phyloP scores from a whole-genome alignment of 2,888 invertebrate genomes.

The Ischnura elegans region DNA sequence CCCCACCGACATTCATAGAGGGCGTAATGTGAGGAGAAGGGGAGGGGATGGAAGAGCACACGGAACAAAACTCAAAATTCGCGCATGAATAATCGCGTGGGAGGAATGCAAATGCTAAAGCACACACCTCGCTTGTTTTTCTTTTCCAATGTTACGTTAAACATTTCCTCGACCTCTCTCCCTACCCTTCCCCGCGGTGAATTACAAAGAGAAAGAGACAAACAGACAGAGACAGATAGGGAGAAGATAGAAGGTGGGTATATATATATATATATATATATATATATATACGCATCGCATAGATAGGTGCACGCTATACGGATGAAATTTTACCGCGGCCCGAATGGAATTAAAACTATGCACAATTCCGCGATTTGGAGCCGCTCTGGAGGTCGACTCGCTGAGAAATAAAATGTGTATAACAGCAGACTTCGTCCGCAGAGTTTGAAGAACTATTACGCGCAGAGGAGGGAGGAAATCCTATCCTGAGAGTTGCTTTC shows the following conservation, averaged over 20 bases:
- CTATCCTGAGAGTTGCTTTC: neutral
- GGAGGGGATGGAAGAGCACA: neutral
- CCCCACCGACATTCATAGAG: neutral
- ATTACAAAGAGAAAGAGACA: neutral
- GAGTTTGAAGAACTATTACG: neutral
- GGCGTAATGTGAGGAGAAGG: neutral
- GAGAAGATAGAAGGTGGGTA: no score
- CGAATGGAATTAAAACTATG: slow-evolving; percentile 21
- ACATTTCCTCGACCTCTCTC: slow-evolving; percentile 11
- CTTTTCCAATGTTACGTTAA: slow-evolving; percentile 14
- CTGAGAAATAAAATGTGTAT: neutral
- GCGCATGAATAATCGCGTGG: slow-evolving; percentile 27
- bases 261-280: no score
- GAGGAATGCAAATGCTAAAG: slow-evolving; percentile 27
- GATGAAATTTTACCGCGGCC: neutral
- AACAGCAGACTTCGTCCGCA: no score
- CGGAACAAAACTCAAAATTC: slow-evolving; percentile 29
- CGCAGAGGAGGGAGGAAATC: neutral
- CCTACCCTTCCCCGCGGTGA: neutral
- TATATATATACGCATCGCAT: no score
- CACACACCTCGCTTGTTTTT: slow-evolving; percentile 31
- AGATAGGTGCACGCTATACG: neutral
- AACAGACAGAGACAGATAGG: no score
- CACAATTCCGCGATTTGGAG: neutral
- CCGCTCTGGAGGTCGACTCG: neutral